Evolutionary conservation across 1,140 invertebrate species (phyloP).

Genomic region (Scaptomyza montana): DNA sequence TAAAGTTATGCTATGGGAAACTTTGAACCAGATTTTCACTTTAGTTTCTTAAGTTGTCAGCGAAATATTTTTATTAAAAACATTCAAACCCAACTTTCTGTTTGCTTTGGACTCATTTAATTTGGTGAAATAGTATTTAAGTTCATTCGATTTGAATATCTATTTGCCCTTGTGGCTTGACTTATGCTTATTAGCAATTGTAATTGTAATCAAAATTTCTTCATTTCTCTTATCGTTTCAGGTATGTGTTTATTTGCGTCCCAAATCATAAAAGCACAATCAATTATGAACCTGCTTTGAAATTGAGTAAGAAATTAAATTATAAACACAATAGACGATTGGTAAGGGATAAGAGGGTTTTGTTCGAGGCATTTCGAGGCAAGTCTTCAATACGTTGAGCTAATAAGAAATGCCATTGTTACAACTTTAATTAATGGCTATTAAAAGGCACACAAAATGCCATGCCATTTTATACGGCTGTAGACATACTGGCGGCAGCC

Average conservation of each 20-base stretch:
- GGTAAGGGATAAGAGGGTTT: not conserved
- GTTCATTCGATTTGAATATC: not conserved
- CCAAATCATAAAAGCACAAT: slow-evolving; percentile 40
- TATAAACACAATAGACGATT: slow-evolving; percentile 26
- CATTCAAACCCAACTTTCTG: not conserved
- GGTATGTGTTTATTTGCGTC: slow-evolving; percentile 44
- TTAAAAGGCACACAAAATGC: slow-evolving; percentile 55
- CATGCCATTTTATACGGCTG: slow-evolving; percentile 54
- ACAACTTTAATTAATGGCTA: slow-evolving; percentile 74
- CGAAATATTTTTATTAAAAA: not conserved
- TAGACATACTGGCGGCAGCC: slow-evolving; percentile 31
- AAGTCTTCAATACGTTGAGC: slow-evolving; percentile 17
- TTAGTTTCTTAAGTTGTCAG: too few species aligned
- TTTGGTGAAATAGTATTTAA: not conserved
- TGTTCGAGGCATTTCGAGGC: slow-evolving; percentile 1
- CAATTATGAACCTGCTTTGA: slow-evolving; percentile 40
- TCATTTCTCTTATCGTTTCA: slow-evolving; percentile 52
- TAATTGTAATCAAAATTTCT: slow-evolving; percentile 48
- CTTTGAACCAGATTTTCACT: too few species aligned
- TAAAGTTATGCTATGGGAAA: too few species aligned
- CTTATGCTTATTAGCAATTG: slow-evolving; percentile 33
- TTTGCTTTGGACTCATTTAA: not conserved
- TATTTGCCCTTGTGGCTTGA: not conserved
- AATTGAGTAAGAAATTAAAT: slow-evolving; percentile 73
- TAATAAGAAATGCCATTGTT: slow-evolving; percentile 69